These are phyloP conservation scores for Eretmocerus hayati DNA, from an alignment of 2,888 invertebrate species.

Conservation along the genomic window DNA sequence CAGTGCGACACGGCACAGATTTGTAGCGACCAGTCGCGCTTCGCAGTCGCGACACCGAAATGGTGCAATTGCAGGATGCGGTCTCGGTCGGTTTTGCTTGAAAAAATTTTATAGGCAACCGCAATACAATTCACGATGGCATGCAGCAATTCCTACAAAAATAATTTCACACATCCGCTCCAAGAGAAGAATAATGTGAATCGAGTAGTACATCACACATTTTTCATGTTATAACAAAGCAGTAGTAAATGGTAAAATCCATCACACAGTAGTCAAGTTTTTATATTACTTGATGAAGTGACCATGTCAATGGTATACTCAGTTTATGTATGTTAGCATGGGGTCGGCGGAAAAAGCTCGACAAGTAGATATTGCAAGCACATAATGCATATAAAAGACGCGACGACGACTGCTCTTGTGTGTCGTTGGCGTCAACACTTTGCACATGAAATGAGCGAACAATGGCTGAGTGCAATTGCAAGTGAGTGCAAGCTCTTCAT, in stretches of 20 bases:
- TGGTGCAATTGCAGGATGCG: neutral
- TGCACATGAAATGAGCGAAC: slow-evolving; percentile 9
- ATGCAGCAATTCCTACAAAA: too few species aligned
- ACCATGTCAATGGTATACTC: neutral
- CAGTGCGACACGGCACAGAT: neutral
- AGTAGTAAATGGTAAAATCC: too few species aligned
- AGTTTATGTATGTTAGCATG: neutral
- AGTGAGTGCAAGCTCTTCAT: neutral
- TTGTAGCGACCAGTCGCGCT: neutral
- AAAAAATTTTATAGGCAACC: too few species aligned
- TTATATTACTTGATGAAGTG: too few species aligned
- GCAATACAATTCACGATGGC: too few species aligned
- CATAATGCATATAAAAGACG: neutral
- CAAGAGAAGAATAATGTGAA: too few species aligned
- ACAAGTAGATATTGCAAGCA: neutral
- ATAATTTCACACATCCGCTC: too few species aligned
- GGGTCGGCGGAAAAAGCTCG: neutral
- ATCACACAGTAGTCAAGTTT: too few species aligned
- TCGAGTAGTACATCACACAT: too few species aligned
- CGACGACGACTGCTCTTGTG: slow-evolving; percentile 9
- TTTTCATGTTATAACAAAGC: too few species aligned
- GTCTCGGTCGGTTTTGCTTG: neutral
- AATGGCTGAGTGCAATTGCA: slow-evolving; percentile 2
- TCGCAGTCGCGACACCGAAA: neutral
- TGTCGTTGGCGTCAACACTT: slow-evolving; percentile 1